A percentile compares a stretch with the other conserved stretches of the same genome.
phyloP scores from a whole-genome alignment of 2,113 vertebrate genomes.

The Tetrao urogallus region DNA sequence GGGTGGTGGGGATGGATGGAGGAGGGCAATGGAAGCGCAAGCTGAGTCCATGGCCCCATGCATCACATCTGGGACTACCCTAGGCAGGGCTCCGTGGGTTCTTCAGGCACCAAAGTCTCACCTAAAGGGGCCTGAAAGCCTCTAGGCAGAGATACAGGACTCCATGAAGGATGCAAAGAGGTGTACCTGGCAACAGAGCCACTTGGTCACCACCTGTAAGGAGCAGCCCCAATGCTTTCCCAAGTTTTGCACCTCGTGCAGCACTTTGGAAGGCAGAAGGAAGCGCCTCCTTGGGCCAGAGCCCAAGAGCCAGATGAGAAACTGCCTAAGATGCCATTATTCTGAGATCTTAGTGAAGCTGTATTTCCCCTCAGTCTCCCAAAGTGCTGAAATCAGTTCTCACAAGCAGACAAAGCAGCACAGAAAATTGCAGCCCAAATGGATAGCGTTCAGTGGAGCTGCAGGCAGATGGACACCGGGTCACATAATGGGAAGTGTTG shows the following conservation, averaged over 20 bases:
- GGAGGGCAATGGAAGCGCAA: not conserved
- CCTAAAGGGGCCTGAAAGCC: not conserved
- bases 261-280: not conserved
- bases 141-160: too few species aligned
- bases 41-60: not conserved
- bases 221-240: not conserved
- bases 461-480: not conserved
- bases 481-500: not conserved
- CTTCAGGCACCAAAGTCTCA: too few species aligned
- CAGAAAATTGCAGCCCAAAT: not conserved
- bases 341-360: not conserved
- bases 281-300: not conserved
- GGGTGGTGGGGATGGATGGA: not conserved
- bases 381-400: not conserved
- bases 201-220: not conserved
- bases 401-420: not conserved
- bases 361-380: not conserved
- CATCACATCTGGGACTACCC: not conserved
- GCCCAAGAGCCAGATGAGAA: fast-evolving
- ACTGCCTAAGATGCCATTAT: not conserved
- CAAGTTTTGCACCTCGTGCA: not conserved
- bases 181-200: not conserved
- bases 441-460: fast-evolving
- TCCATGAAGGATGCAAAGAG: not conserved
- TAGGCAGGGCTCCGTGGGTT: not conserved